Conservation (phyloP, 2,888 invertebrate genomes). For the Coleophora flavipennella region DNA sequence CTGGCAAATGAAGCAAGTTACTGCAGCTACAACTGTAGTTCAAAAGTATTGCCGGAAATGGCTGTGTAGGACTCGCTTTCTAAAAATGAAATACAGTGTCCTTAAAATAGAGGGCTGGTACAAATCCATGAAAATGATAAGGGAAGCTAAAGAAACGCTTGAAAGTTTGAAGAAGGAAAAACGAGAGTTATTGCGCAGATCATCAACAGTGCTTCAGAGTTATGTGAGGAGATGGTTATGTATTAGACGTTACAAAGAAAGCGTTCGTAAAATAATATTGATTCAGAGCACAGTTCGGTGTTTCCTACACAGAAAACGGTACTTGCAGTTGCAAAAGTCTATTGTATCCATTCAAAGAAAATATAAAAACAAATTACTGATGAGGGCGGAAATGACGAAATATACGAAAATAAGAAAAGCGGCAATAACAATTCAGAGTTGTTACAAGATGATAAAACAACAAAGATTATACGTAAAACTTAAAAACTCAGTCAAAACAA, state of each 20-base stretch:
- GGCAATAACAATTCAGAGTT: constrained; percentile 51
- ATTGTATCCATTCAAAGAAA: constrained; percentile 41
- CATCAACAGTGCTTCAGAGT: constrained; percentile 41
- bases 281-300: constrained; percentile 40
- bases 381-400: constrained; percentile 39
- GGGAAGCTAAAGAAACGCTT: constrained; percentile 34
- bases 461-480: constrained; percentile 25
- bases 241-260: constrained; percentile 28
- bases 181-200: constrained; percentile 28
- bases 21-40: constrained; percentile 37
- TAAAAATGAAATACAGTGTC: constrained; percentile 45
- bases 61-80: constrained; percentile 34
- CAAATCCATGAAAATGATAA: constrained; percentile 36
- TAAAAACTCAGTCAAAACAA: constrained; percentile 32
- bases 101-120: constrained; percentile 68
- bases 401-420: constrained; percentile 27
- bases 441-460: constrained; percentile 44
- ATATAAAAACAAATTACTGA: constrained; percentile 47
- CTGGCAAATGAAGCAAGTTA: constrained; percentile 43
- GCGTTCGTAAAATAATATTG: constrained; percentile 28
- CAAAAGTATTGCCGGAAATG: constrained; percentile 60
- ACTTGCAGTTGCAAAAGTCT: constrained; percentile 29
- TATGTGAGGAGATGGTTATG: constrained; percentile 45
- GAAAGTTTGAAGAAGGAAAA: constrained; percentile 28
- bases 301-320: constrained; percentile 35